Percentiles rank a stretch among this genome's conserved stretches.
phyloP scores from a whole-genome alignment of 2,888 invertebrate species.

The Dicyrtoma fusca region DNA sequence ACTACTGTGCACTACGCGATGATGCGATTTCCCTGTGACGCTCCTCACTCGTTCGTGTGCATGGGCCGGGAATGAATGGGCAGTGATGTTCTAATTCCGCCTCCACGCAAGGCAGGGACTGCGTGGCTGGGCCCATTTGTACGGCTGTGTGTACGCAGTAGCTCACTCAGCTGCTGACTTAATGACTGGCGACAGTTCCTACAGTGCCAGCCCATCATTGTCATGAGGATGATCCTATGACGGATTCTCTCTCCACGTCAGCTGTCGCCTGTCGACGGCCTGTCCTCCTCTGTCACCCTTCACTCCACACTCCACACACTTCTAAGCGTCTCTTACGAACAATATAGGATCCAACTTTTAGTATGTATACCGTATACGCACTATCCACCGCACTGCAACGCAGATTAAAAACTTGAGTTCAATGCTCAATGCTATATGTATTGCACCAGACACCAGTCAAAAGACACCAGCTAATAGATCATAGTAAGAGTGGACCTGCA shows the following conservation, averaged over 20 bases:
- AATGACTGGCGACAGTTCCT: constrained; percentile 31
- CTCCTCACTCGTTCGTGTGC: no score
- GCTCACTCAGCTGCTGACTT: constrained; percentile 10
- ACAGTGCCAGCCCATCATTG: constrained; percentile 26
- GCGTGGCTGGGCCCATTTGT: neutral
- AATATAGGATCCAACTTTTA: neutral
- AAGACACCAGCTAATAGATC: no score
- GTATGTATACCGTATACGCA: no score
- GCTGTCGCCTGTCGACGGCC: constrained; percentile 17
- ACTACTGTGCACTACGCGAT: no score
- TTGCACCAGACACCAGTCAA: no score
- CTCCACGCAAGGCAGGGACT: constrained; percentile 38
- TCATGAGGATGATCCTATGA: constrained; percentile 19
- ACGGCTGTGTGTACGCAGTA: neutral
- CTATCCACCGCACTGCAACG: no score
- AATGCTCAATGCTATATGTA: no score
- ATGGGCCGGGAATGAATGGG: constrained; percentile 45
- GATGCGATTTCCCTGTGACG: no score
- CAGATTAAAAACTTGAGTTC: no score
- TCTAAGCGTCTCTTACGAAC: neutral
- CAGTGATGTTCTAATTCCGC: constrained; percentile 51
- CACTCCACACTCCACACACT: neutral
- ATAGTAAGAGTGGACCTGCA: no score
- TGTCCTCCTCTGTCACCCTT: constrained; percentile 6
- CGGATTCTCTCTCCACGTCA: constrained; percentile 14